Evolutionary conservation across 2,113 vertebrate species (phyloP).

Genomic region (Gallinago media): DNA sequence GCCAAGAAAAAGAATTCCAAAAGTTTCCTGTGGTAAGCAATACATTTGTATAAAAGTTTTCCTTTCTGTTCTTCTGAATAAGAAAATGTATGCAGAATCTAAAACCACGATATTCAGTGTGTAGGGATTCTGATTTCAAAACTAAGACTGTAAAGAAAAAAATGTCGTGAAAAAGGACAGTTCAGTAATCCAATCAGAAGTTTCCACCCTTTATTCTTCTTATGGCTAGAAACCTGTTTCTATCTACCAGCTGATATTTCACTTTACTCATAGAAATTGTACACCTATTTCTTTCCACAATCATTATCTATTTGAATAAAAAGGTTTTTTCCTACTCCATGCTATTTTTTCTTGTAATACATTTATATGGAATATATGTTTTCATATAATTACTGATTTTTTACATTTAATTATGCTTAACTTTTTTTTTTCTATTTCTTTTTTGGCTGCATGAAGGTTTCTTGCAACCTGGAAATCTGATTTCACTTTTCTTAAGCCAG

Average conservation of each 20-base stretch:
- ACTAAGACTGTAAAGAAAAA: not conserved
- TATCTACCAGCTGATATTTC: too few relatives aligned
- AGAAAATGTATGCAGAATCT: not conserved
- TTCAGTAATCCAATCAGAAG: not conserved
- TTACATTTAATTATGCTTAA: not conserved
- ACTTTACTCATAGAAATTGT: not conserved
- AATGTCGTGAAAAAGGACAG: not conserved
- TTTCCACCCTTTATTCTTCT: not conserved
- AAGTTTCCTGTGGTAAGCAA: not conserved
- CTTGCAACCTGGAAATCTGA: not conserved
- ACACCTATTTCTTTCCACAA: not conserved
- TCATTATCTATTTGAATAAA: not conserved
- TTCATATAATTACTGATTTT: not conserved
- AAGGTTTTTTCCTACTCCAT: fast-evolving
- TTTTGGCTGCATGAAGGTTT: not conserved
- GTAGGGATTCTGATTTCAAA: not conserved
- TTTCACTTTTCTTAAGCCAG: not conserved
- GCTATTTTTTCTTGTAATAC: not conserved
- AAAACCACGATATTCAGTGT: not conserved
- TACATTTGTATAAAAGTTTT: not conserved
- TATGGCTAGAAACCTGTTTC: not conserved
- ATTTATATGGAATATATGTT: not conserved
- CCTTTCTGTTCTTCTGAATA: not conserved
- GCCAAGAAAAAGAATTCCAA: not conserved
- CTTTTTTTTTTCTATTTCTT: not conserved